Percentiles rank a stretch among this genome's conserved stretches.
phyloP scores from a whole-genome alignment of 2,797 vertebrate species.

The Avahi laniger region DNA sequence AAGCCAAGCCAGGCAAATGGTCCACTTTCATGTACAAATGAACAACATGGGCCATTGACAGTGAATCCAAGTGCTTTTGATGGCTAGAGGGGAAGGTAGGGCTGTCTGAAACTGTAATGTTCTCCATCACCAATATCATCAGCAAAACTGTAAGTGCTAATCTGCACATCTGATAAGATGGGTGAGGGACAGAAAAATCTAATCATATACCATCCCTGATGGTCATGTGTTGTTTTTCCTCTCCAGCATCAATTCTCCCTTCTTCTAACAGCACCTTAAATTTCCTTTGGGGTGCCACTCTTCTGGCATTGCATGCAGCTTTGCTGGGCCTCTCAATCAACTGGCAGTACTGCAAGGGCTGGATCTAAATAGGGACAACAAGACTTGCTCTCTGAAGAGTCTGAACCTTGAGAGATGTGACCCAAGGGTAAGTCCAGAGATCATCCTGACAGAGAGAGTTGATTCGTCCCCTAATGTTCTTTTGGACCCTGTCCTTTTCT shows the following conservation, averaged over 20 bases:
- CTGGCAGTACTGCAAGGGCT: not conserved
- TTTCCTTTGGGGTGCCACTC: not conserved
- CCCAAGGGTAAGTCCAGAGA: not conserved
- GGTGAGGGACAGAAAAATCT: not conserved
- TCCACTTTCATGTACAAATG: conserved; percentile 17
- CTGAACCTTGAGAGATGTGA: conserved; percentile 1
- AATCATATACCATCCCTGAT: not conserved
- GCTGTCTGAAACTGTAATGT: not conserved
- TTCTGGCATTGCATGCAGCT: not conserved
- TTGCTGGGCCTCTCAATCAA: not conserved
- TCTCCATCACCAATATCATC: not conserved
- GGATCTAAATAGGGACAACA: not conserved
- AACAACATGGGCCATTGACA: not conserved
- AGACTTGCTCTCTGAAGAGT: conserved; percentile 8
- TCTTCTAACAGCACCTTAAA: not conserved
- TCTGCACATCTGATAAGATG: not conserved
- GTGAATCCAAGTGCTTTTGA: not conserved
- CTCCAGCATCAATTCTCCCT: not conserved
- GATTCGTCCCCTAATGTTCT: not conserved
- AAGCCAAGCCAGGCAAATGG: not conserved
- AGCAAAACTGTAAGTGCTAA: not conserved
- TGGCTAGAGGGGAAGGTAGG: not conserved
- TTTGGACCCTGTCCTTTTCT: not conserved
- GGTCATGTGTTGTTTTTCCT: not conserved
- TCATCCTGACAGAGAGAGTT: not conserved